Evolutionary conservation across 2,797 vertebrate species (phyloP), one percentile per base, ranked within the genome.

Genomic region (Liparis tanakae): DNA sequence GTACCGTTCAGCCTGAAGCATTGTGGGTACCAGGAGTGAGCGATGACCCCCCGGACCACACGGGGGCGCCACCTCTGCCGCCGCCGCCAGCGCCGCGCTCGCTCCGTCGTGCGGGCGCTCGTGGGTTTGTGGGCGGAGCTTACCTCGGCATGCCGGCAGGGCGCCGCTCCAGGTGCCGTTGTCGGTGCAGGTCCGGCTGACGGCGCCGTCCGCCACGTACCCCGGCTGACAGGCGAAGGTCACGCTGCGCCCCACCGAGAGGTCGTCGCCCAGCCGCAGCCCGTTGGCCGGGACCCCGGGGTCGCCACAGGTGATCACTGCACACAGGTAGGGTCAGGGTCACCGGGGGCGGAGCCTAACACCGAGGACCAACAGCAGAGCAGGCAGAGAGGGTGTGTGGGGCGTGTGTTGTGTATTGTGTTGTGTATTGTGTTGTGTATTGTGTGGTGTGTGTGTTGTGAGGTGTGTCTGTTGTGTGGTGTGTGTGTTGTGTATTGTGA

Each of bases 301-400:
- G 82, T 99, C 96, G 58, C 96, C 95, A 83, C 98, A 99, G 79
- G 95, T 97, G 86, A 99, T 98, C 91, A 98, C 98, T 99, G 86
- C 50, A 10, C 43, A 77, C 34, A 81, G 12, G 79, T 30, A 0
- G 34, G 56, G 25, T 81, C 41, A 84, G 25, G 25, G 25, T 30
- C 25, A 30, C 4, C 25, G 4, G 25, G 25, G 25, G 25, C 25
- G 25, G 25, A 30, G 25, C 25, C 25, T 30, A 30, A 30, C 25
- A 30, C 25, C 4, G 25, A 30, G 25, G 25, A 30, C 4, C 2
- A 30, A 30, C 2, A 30, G 4, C 25, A 30, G 4, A 2, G 25
- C 25, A 30, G 25, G 25, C 25, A 30, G 25, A 30, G 25, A n/a
- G n/a, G n/a, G 25, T 30, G 25, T 30, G 25, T 30, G n/a, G n/a